Evolutionary conservation across 2,113 vertebrate genomes (phyloP).

Genomic region (Burhinus bistriatus): DNA sequence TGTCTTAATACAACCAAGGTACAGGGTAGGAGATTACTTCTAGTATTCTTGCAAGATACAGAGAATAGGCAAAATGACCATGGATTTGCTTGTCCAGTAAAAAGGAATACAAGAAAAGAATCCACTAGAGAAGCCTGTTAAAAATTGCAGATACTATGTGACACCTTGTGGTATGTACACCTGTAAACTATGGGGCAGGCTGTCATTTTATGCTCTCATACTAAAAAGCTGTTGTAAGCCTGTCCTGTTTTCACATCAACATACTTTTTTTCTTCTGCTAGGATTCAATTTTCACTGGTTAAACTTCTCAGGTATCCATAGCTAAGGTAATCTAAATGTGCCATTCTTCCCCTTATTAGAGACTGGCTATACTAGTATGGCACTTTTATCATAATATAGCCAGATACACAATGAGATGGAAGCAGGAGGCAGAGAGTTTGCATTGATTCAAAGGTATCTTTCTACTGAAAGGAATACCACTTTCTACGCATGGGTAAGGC

Average conservation of each 20-base stretch:
- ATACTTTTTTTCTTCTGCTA: not conserved
- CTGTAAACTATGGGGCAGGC: not conserved
- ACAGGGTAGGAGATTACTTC: not conserved
- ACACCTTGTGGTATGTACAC: not conserved
- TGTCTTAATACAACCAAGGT: not conserved
- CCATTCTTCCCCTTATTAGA: not conserved
- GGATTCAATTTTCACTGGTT: not conserved
- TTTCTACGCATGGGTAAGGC: not conserved
- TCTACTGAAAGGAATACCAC: not conserved
- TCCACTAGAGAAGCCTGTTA: not conserved
- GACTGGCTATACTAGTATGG: not conserved
- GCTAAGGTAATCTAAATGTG: not conserved
- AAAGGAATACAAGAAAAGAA: not conserved
- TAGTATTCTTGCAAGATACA: not conserved
- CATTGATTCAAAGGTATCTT: not conserved
- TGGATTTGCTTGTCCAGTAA: not conserved
- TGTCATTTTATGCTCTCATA: not conserved
- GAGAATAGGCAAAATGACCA: not conserved
- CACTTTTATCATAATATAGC: not conserved
- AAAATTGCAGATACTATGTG: not conserved
- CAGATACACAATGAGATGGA: not conserved
- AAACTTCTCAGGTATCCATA: not conserved
- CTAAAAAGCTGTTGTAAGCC: not conserved
- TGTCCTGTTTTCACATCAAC: not conserved
- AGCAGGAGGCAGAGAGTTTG: not conserved